phyloP scores from a whole-genome alignment of 2,113 vertebrate species.

The Murina feae region DNA sequence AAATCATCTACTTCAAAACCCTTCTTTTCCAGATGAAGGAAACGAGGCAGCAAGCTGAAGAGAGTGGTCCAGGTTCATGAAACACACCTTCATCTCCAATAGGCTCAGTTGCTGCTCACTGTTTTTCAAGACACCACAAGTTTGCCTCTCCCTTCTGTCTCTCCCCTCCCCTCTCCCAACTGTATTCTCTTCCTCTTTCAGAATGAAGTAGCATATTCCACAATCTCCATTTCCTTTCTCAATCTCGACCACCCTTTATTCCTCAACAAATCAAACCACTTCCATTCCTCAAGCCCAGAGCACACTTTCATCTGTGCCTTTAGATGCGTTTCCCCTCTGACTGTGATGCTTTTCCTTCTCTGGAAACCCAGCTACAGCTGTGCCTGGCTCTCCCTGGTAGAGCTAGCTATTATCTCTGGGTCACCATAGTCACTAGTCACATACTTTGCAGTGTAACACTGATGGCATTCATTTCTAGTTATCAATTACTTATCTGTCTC shows the following conservation, averaged over 20 bases:
- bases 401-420: neutral
- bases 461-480: neutral
- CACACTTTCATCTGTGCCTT: neutral
- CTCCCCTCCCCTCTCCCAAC: neutral
- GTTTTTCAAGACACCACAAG: neutral
- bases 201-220: neutral
- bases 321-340: neutral
- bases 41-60: neutral
- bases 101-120: neutral
- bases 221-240: neutral
- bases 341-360: neutral
- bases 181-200: neutral
- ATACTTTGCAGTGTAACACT: fast-evolving
- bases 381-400: neutral
- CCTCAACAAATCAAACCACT: neutral
- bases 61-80: fast-evolving
- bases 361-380: neutral
- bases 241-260: neutral
- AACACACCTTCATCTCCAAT: fast-evolving
- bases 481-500: neutral
- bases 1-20: neutral
- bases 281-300: neutral
- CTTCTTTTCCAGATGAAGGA: neutral
- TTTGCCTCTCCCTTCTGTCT: neutral
- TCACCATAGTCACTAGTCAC: fast-evolving